Percentiles rank a stretch among this genome's conserved stretches.
These are phyloP conservation scores for Ptychoptera albimana DNA, from an alignment of 2,888 invertebrate genomes.

Conservation along the genomic window DNA sequence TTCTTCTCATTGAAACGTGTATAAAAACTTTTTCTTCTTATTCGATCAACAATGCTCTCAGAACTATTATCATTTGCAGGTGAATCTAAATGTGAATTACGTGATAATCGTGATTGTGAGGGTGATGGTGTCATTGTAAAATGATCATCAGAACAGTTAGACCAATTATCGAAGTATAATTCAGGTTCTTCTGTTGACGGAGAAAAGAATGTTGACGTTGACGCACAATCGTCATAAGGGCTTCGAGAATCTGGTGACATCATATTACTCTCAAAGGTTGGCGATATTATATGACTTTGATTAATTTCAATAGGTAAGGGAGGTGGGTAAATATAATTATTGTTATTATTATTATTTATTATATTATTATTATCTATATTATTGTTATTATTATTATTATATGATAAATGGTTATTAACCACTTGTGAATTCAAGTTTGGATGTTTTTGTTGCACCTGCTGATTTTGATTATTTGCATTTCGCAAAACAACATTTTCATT, in stretches of 20 bases:
- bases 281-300: slow-evolving; percentile 18
- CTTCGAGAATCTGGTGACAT: slow-evolving; percentile 27
- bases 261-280: too few species aligned
- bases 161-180: slow-evolving; percentile 47
- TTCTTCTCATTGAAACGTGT: slow-evolving; percentile 76
- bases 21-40: slow-evolving; percentile 78
- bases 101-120: slow-evolving; percentile 26
- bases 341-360: neutral
- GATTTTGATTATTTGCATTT: slow-evolving; percentile 3
- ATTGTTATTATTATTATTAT: slow-evolving; percentile 13
- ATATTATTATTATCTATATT: slow-evolving; percentile 6
- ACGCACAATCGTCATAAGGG: slow-evolving; percentile 29
- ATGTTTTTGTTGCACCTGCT: slow-evolving; percentile 12
- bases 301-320: slow-evolving; percentile 20
- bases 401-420: neutral
- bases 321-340: too few species aligned
- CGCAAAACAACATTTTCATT: too few species aligned
- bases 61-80: slow-evolving; percentile 33
- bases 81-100: slow-evolving; percentile 31
- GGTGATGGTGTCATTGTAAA: slow-evolving; percentile 19
- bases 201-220: slow-evolving; percentile 34
- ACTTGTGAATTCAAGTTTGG: neutral
- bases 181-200: slow-evolving; percentile 40
- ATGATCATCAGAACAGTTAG: slow-evolving; percentile 41
- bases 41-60: slow-evolving; percentile 72